Evolutionary conservation across 1,140 invertebrate genomes (phyloP).

Genomic region (Hypsibius dujardini): DNA sequence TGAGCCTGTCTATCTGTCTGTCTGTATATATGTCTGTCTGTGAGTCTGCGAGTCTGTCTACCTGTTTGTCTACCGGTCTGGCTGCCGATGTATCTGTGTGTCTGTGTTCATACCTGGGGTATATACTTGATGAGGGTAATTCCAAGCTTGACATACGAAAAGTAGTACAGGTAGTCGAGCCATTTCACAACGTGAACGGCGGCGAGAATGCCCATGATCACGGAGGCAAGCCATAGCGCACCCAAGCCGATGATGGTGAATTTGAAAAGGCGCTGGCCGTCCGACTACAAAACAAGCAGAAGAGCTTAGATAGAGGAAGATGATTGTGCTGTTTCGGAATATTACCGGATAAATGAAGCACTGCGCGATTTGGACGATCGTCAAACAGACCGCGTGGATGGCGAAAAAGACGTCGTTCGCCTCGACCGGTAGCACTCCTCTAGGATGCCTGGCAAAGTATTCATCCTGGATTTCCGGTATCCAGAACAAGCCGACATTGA

Average conservation of each 20-base stretch:
- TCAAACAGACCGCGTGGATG: slow-evolving; percentile 70
- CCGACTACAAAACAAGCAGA: slow-evolving; percentile 28
- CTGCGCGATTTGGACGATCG: slow-evolving; percentile 62
- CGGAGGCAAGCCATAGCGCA: slow-evolving; percentile 38
- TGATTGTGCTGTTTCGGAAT: neutral
- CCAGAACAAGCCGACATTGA: slow-evolving; percentile 78
- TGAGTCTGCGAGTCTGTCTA: too few relatives aligned
- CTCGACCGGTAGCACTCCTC: slow-evolving; percentile 77
- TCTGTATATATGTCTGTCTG: too few relatives aligned
- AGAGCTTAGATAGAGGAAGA: too few relatives aligned
- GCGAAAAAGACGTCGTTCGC: slow-evolving; percentile 91
- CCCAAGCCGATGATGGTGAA: slow-evolving; percentile 36
- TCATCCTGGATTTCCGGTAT: slow-evolving; percentile 57
- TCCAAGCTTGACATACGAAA: slow-evolving; percentile 84
- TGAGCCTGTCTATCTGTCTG: too few relatives aligned
- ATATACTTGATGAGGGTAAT: slow-evolving; percentile 96
- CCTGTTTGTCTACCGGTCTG: too few relatives aligned
- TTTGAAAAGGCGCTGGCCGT: slow-evolving; percentile 45
- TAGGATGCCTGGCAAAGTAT: slow-evolving; percentile 59
- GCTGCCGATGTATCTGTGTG: neutral
- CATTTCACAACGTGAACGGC: slow-evolving; percentile 51
- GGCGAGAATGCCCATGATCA: slow-evolving; percentile 47
- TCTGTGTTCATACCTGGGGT: slow-evolving; percentile 46
- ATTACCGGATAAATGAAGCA: slow-evolving; percentile 80
- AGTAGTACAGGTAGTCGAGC: slow-evolving; percentile 79